Base-by-base conservation (phyloP, 2,888 invertebrate genomes). In the Chirona hameri region DNA sequence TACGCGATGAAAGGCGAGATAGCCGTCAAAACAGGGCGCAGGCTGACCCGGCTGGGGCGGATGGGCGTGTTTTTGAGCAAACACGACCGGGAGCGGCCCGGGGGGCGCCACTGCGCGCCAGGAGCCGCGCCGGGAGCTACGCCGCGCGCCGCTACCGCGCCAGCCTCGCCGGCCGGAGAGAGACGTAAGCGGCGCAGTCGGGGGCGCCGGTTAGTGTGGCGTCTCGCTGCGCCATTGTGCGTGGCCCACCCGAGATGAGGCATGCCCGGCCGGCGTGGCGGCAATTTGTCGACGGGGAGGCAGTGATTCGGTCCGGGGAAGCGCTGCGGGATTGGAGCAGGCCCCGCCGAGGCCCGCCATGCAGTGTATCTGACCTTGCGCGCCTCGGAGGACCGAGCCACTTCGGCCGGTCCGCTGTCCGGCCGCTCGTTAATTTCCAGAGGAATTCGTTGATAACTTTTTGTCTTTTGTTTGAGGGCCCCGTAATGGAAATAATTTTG, bases 21-120 rank as follows among this genome's bases (percentile, higher is more conserved):
- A 46, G 76, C 27, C 76, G 76, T 24, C 46, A 46, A 76, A 39
- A 76, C 46, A 76, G 76, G 9, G 24, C 76, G n/a, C 76, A 0
- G 39, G 21, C 76, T 5, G 76, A 0, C 27, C 24, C 46, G 46
- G 46, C 5, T 24, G 14, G 46, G 46, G 1, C 76, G 39, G 76
- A 24, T 24, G 46, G 76, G 39, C 76, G 76, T 76, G 76, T 76
- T 76, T 76, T 76, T 76, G 76, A 76, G 76, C 46, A 76, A 76
- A 76, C 76, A 76, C 39, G 46, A 3, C 21, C 76, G 24, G 46
- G 15, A 14, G 1, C 39, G 24, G 76, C 18, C 39, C 76, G 24
- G 76, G 76, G 76, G 76, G 76, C 76, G 76, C 76, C 24, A 21
- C 46, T 5, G 31, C 76, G 27, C 76, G 7, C 39, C 76, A 21